Percentiles rank a stretch among this genome's conserved stretches.
phyloP scores from a whole-genome alignment of 2,888 invertebrate species.

The Drosophila flavopinicola region DNA sequence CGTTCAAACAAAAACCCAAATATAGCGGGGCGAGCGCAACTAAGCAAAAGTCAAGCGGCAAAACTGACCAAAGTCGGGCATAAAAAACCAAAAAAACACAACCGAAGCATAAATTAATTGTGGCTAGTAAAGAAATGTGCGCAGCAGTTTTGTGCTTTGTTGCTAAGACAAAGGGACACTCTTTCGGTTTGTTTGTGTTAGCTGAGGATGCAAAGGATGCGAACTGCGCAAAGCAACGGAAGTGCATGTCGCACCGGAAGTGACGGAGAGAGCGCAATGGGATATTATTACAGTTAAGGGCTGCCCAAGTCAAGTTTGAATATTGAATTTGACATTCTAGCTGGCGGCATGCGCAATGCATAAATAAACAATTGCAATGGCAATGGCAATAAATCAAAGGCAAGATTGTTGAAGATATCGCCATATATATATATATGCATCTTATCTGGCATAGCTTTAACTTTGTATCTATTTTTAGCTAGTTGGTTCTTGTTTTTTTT shows the following conservation, averaged over 20 bases:
- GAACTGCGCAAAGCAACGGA: constrained; percentile 66
- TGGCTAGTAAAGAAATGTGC: constrained; percentile 45
- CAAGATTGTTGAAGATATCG: constrained; percentile 17
- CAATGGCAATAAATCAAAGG: constrained; percentile 52
- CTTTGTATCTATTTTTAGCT: neutral
- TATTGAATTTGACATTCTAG: constrained; percentile 66
- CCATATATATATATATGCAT: neutral
- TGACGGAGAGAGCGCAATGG: constrained; percentile 35
- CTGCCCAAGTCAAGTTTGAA: constrained; percentile 53
- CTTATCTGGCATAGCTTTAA: neutral
- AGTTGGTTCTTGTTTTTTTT: neutral
- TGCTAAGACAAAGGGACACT: constrained; percentile 58
- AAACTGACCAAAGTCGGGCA: constrained; percentile 44
- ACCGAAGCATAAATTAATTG: constrained; percentile 78
- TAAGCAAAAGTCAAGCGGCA: constrained; percentile 72
- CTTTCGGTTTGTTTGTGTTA: constrained; percentile 35
- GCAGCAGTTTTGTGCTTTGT: constrained; percentile 42
- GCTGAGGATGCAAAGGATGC: constrained; percentile 55
- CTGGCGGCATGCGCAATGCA: constrained; percentile 44
- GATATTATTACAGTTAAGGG: neutral
- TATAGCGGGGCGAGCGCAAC: constrained; percentile 24
- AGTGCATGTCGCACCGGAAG: constrained; percentile 76
- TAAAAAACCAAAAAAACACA: constrained; percentile 25
- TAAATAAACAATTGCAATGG: constrained; percentile 63
- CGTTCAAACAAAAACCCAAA: constrained; percentile 57